These are phyloP conservation scores for Harlomillsia oculata DNA, from an alignment of 1,140 invertebrate species.

Conservation along the genomic window DNA sequence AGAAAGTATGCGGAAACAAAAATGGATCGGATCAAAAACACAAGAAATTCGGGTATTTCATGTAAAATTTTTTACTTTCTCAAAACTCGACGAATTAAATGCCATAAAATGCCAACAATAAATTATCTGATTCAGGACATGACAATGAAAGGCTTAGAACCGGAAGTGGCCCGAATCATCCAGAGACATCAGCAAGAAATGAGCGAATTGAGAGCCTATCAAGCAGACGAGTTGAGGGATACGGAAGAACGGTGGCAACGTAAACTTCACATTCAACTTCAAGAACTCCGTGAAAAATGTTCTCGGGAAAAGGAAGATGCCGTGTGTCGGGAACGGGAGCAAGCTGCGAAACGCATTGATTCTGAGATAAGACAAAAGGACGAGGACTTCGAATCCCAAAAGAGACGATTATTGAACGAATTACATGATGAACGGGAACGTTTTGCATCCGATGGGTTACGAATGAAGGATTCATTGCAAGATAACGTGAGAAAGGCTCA, in stretches of 20 bases:
- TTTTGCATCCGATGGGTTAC: constrained; percentile 15
- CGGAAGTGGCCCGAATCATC: constrained; percentile 57
- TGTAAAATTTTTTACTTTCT: neutral
- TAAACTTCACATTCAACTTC: constrained; percentile 46
- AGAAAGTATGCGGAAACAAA: constrained; percentile 56
- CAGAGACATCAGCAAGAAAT: constrained; percentile 52
- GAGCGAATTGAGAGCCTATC: constrained; percentile 47
- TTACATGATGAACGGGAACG: constrained; percentile 20
- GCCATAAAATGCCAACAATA: no score
- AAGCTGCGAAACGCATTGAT: constrained; percentile 40
- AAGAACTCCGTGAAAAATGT: constrained; percentile 44
- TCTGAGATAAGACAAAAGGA: constrained; percentile 17
- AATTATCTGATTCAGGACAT: no score
- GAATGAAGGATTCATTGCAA: constrained; percentile 19
- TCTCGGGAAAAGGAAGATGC: constrained; percentile 44
- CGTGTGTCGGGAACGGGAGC: constrained; percentile 43
- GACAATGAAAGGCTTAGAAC: constrained; percentile 61
- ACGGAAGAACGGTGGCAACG: constrained; percentile 47
- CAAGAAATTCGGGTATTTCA: constrained; percentile 55
- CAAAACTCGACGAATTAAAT: constrained; percentile 5
- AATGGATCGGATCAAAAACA: constrained; percentile 58
- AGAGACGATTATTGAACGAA: constrained; percentile 11
- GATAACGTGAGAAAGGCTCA: constrained; percentile 27
- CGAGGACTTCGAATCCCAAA: constrained; percentile 23
- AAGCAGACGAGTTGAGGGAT: constrained; percentile 48